A percentile compares a stretch with the other conserved stretches of the same genome.
Conservation (phyloP, 2,797 vertebrate species). For the Ctenochaetus hawaiiensis region DNA sequence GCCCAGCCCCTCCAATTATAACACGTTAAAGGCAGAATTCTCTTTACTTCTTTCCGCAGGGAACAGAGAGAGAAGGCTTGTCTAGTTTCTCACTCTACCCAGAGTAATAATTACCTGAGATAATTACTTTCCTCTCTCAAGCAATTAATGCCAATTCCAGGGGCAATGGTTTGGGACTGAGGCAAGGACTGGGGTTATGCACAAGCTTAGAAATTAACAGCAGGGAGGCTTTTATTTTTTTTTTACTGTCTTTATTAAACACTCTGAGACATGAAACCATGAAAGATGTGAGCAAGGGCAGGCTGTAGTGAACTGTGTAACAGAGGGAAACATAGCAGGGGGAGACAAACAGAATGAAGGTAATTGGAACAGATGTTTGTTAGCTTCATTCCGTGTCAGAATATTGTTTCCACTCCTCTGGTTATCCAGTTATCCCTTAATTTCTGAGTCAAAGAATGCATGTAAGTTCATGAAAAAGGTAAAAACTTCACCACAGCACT, state of each 20-base stretch:
- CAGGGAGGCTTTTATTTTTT: slow-evolving; percentile 58
- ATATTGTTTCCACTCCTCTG: slow-evolving; percentile 1
- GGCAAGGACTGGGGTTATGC: slow-evolving; percentile 61
- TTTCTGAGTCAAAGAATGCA: slow-evolving; percentile 14
- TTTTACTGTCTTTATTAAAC: slow-evolving; percentile 69
- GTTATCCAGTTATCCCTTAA: slow-evolving; percentile 14
- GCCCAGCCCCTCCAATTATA: slow-evolving; percentile 86
- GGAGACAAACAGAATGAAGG: slow-evolving; percentile 22
- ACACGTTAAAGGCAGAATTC: slow-evolving; percentile 80
- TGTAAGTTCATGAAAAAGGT: background rate
- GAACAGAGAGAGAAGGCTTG: slow-evolving; percentile 71
- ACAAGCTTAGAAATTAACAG: slow-evolving; percentile 64
- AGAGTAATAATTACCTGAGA: slow-evolving; percentile 89
- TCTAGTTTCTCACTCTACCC: slow-evolving; percentile 81
- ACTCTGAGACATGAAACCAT: slow-evolving; percentile 59
- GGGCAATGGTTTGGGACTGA: slow-evolving; percentile 75
- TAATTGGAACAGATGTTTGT: slow-evolving; percentile 50
- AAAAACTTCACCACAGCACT: slow-evolving; percentile 1
- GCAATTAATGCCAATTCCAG: slow-evolving; percentile 86
- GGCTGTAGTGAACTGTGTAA: slow-evolving; percentile 36
- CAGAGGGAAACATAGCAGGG: slow-evolving; percentile 20
- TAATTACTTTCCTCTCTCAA: slow-evolving; percentile 88
- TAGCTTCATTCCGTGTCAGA: slow-evolving; percentile 30
- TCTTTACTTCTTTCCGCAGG: slow-evolving; percentile 75
- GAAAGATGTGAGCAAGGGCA: slow-evolving; percentile 27